Conservation (phyloP, 64 coral and sea anemone genomes). For the Dendrophyllia cribrosa region DNA sequence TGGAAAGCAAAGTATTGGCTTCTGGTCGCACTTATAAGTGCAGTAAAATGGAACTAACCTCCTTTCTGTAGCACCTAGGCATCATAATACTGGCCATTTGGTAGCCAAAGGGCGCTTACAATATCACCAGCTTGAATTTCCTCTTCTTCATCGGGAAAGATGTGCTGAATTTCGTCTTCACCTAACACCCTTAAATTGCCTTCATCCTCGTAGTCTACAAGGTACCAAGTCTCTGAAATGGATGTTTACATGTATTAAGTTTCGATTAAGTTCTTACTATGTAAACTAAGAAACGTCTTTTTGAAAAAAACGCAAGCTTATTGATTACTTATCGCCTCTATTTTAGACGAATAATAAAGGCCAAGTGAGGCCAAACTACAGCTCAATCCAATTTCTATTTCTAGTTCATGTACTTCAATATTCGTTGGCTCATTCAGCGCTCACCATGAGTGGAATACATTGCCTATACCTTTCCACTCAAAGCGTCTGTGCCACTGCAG, state of each 20-base stretch:
- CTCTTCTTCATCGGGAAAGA: neutral
- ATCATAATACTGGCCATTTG: slow-evolving; percentile 22
- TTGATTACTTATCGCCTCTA: no score
- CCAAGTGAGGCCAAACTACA: no score
- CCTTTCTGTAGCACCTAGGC: neutral
- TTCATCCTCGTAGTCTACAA: slow-evolving; percentile 4
- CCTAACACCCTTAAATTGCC: slow-evolving; percentile 8
- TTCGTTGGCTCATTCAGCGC: no score
- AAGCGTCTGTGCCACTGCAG: no score
- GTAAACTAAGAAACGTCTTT: neutral
- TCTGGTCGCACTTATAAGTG: neutral
- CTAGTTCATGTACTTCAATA: no score
- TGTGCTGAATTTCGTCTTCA: slow-evolving; percentile 5
- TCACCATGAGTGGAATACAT: no score
- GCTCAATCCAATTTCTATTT: no score
- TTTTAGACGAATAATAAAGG: no score
- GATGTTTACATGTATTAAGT: neutral
- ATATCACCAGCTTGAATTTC: neutral
- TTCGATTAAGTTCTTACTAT: neutral
- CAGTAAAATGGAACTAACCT: neutral
- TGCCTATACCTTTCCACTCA: no score
- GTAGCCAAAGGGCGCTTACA: slow-evolving; percentile 17
- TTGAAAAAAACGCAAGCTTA: neutral
- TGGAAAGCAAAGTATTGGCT: no score
- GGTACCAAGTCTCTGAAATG: neutral